phyloP scores from a whole-genome alignment of 2,888 invertebrate genomes.

The Nomada flava region DNA sequence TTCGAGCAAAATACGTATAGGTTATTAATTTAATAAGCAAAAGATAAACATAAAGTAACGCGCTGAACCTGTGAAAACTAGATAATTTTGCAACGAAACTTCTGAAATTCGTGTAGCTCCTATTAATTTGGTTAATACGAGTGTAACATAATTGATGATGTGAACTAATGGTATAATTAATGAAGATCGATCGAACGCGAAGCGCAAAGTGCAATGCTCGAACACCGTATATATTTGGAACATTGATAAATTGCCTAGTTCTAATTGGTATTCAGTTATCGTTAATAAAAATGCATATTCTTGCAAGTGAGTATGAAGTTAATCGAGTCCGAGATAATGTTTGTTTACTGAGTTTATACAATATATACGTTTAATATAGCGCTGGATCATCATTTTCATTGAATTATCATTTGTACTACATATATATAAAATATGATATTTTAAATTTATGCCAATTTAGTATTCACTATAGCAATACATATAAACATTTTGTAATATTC shows the following conservation, averaged over 20 bases:
- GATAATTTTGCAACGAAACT: background rate
- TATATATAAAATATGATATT: too few relatives aligned
- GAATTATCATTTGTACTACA: too few relatives aligned
- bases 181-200: conserved; percentile 49
- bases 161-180: conserved; percentile 53
- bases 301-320: background rate
- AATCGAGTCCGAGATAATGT: background rate
- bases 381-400: too few relatives aligned
- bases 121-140: conserved; percentile 39
- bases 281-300: conserved; percentile 42
- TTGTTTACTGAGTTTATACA: too few relatives aligned
- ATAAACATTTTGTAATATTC: too few relatives aligned
- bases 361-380: too few relatives aligned
- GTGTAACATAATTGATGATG: conserved; percentile 42
- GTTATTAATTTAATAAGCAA: too few relatives aligned
- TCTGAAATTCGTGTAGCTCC: conserved; percentile 10
- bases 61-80: background rate
- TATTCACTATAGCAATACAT: too few relatives aligned
- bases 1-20: too few relatives aligned
- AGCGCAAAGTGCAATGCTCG: conserved; percentile 35
- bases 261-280: conserved; percentile 45
- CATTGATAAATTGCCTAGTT: conserved; percentile 45
- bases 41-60: too few relatives aligned
- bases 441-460: too few relatives aligned
- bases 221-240: conserved; percentile 38